Percentiles rank a stretch among this genome's conserved stretches.
phyloP scores from a whole-genome alignment of 2,888 invertebrate species.

The Camponotus fellah region DNA sequence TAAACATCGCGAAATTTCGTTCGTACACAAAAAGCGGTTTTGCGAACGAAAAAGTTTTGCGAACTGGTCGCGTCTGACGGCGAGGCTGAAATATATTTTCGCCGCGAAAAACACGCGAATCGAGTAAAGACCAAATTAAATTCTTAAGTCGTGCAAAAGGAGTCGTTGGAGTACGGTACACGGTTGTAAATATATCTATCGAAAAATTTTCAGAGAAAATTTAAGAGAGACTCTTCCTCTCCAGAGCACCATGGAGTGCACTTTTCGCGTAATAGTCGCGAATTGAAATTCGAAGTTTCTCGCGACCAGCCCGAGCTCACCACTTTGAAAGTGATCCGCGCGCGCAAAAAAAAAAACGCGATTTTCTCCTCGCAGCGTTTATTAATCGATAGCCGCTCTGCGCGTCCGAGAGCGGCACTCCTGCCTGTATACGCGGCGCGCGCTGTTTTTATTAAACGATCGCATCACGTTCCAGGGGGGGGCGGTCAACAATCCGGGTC shows the following conservation, averaged over 20 bases:
- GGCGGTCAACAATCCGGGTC: constrained; percentile 10
- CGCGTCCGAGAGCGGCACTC: constrained; percentile 21
- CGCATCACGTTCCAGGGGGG: background rate
- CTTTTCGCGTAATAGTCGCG: background rate
- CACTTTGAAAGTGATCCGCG: background rate
- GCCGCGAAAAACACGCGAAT: background rate
- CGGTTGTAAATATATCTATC: constrained; percentile 7
- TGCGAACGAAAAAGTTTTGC: constrained; percentile 26
- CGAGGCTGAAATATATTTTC: background rate
- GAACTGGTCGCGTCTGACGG: constrained; percentile 2
- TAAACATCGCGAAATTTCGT: constrained; percentile 39
- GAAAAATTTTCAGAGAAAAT: constrained; percentile 18
- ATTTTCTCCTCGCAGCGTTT: constrained; percentile 22
- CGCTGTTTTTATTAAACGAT: constrained; percentile 17
- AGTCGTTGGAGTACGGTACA: background rate
- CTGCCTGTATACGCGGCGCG: background rate
- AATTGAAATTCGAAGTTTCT: constrained; percentile 25
- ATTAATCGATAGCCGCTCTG: constrained; percentile 34
- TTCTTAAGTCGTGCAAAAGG: background rate
- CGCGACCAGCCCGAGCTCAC: background rate
- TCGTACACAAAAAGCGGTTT: constrained; percentile 28
- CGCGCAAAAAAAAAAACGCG: background rate
- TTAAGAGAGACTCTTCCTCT: background rate
- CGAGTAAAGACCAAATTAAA: constrained; percentile 30
- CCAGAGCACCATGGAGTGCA: background rate